These are phyloP conservation scores for Varanus salvator DNA, from an alignment of 2,113 vertebrate species.

Conservation along the genomic window DNA sequence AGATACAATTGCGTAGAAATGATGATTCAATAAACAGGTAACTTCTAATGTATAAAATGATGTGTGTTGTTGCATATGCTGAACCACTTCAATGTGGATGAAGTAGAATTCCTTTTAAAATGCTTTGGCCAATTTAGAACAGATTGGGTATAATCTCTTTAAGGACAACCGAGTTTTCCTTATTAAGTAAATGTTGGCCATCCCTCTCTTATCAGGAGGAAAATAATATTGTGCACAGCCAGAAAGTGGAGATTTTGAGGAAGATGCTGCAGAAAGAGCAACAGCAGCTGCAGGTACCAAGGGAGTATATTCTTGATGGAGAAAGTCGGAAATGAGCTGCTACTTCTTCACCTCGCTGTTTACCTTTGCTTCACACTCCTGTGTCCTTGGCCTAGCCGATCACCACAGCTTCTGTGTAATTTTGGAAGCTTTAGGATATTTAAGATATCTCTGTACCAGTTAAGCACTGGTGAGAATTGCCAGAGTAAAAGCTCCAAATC, in stretches of 20 bases:
- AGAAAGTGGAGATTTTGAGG: slow-evolving; percentile 87
- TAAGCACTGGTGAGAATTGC: background rate
- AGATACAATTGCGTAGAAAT: background rate
- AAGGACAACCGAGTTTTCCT: background rate
- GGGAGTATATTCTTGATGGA: rapidly evolving
- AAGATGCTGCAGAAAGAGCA: slow-evolving; percentile 89
- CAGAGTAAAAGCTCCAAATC: background rate
- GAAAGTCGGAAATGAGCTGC: background rate
- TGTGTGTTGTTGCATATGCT: background rate
- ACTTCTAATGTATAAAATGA: no score
- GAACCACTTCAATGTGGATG: background rate
- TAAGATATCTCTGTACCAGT: background rate
- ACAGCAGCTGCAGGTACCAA: slow-evolving; percentile 87
- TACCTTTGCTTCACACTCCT: background rate
- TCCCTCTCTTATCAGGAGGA: slow-evolving; percentile 80
- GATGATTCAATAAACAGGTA: background rate
- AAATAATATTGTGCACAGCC: slow-evolving; percentile 86
- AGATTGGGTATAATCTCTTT: background rate
- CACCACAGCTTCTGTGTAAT: background rate
- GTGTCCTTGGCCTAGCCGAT: background rate
- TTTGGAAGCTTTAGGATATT: background rate
- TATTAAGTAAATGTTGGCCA: slow-evolving; percentile 22
- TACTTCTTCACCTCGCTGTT: background rate
- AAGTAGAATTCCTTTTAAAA: background rate
- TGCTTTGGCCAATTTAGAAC: background rate